Percentiles rank a stretch among this genome's conserved stretches.
These are phyloP conservation scores for Catharus ustulatus DNA, from an alignment of 2,797 vertebrate species.

Conservation along the genomic window DNA sequence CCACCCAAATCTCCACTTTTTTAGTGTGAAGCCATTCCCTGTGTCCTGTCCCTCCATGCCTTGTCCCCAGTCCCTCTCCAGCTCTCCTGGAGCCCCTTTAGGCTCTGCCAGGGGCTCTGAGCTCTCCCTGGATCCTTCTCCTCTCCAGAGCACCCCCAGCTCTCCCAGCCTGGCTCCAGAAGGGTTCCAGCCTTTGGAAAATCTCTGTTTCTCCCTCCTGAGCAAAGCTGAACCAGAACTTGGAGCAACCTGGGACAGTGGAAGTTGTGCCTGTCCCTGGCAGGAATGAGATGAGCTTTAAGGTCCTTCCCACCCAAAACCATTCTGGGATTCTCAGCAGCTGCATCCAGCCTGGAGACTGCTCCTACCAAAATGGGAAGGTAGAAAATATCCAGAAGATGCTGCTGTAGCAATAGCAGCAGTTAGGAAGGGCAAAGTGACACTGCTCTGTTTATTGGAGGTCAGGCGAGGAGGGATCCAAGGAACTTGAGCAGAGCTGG, in stretches of 20 bases:
- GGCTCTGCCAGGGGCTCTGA: neutral
- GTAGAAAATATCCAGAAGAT: neutral
- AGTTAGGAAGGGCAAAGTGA: neutral
- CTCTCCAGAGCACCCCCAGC: fast-evolving
- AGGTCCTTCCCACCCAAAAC: neutral
- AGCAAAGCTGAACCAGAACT: neutral
- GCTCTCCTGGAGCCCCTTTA: neutral
- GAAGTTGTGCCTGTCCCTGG: neutral
- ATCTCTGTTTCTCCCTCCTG: neutral
- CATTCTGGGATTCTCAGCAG: neutral
- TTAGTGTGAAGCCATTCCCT: neutral
- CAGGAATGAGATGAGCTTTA: neutral
- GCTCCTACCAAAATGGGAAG: fast-evolving
- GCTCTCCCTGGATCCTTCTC: fast-evolving
- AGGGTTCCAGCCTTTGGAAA: neutral
- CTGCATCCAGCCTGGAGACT: fast-evolving
- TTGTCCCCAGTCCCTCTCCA: neutral
- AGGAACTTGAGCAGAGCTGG: neutral
- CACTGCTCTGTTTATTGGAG: neutral
- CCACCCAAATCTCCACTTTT: neutral
- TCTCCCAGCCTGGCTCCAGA: neutral
- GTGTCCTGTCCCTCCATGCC: neutral
- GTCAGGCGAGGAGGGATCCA: neutral
- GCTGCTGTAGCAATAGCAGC: neutral
- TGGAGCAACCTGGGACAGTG: neutral